Percentiles rank a stretch among this genome's conserved stretches.
phyloP scores from a whole-genome alignment of 2,797 vertebrate genomes.

The Meda fulgida region DNA sequence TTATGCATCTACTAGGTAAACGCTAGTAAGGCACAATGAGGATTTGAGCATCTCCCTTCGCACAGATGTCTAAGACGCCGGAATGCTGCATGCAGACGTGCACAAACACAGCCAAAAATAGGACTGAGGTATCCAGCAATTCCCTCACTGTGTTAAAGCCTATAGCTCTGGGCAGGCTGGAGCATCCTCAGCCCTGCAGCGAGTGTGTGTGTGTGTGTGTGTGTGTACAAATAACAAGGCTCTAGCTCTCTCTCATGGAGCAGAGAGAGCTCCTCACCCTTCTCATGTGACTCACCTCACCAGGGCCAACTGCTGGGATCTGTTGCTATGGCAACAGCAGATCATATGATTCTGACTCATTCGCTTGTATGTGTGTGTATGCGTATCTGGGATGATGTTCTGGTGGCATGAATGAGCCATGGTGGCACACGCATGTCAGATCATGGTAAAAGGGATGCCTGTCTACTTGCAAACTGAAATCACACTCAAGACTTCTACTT shows the following conservation, averaged over 20 bases:
- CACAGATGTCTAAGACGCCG: conserved; percentile 15
- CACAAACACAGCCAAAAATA: conserved; percentile 24
- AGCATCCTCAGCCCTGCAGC: conserved; percentile 34
- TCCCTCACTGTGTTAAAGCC: conserved; percentile 40
- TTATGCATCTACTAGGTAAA: background rate
- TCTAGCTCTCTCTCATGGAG: conserved; percentile 40
- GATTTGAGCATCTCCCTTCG: conserved; percentile 7
- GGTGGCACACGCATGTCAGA: conserved; percentile 26
- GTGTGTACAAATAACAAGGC: conserved; percentile 29
- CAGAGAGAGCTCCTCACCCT: conserved; percentile 56
- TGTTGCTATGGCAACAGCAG: conserved; percentile 80
- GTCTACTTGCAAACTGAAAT: conserved; percentile 23
- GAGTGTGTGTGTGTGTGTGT: conserved; percentile 19
- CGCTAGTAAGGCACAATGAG: background rate
- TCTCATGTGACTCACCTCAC: conserved; percentile 82
- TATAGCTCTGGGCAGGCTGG: conserved; percentile 40
- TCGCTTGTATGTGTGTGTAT: conserved; percentile 45
- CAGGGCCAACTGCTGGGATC: conserved; percentile 80
- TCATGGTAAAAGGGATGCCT: background rate
- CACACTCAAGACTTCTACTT: too few species aligned
- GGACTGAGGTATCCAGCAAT: conserved; percentile 25
- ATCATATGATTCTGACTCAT: conserved; percentile 81
- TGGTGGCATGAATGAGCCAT: conserved; percentile 60
- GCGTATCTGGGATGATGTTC: conserved; percentile 37
- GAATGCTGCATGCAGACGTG: conserved; percentile 24